Evolutionary conservation across 2,888 invertebrate species (phyloP), one percentile per base, ranked within the genome.

Genomic region (Ecliptopera silaceata): DNA sequence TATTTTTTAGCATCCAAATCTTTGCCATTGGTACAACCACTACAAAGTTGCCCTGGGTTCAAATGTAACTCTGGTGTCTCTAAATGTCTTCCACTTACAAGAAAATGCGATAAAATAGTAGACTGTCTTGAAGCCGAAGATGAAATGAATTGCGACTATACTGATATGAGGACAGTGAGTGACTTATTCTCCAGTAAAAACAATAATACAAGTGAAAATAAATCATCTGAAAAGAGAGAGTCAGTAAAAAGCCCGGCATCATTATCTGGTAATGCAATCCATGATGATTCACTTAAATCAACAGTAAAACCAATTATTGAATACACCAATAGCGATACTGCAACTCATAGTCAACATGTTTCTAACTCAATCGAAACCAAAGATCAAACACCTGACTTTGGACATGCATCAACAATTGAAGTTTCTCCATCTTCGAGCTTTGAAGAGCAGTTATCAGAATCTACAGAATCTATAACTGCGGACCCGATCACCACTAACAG

Each of bases 81-180:
- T 6, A 94, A 93, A 74, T 97, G 97, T 76, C 85, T 97, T 15
- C 91, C 95, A 0, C 88, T 86, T 26, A 92, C 91, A 62, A 85
- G 93, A 63, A 93, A 93, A 48, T 97, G 97, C 80, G 94, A 97
- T 74, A 93, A 93, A 70, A 86, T 93, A 36, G 93, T 96, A 0
- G 95, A 97, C 74, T 97, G 97, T 71, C 83, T 97, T 20, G 91
- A 94, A 36, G 96, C 94, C 15, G 97, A 97, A 82, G 97, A 97
- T 82, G 97, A 97, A 89, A 79, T 93, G 0, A 92, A 94, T 47
- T 97, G 97, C 73, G 79, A 79, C 48, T 70, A 65, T 43, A 47
- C 32, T 26, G 39, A 54, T 43, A 66, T 69, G 63, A 72, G 68
- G 59, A 61, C 76, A 8, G 52, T 49, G n/a, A 53, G 42, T 52